A percentile compares a stretch with the other conserved stretches of the same genome.
phyloP scores from a whole-genome alignment of 2,113 vertebrate species.

The Atractosteus spatula region DNA sequence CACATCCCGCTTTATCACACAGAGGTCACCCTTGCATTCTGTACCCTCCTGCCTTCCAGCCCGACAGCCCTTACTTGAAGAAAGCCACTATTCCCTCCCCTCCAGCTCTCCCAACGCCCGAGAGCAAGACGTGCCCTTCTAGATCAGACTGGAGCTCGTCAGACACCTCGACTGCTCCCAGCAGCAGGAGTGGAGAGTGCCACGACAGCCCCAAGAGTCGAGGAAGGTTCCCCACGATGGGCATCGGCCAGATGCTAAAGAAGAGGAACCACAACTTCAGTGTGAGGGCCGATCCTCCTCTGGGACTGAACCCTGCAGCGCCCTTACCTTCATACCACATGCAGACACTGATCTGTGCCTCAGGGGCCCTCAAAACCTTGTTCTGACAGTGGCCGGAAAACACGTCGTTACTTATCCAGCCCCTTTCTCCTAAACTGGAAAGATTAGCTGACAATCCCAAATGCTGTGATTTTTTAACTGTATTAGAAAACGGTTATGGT shows the following conservation, averaged over 20 bases:
- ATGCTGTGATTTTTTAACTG: slow-evolving; percentile 46
- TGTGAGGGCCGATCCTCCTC: slow-evolving; percentile 56
- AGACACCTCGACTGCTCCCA: slow-evolving; percentile 51
- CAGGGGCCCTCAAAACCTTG: slow-evolving; percentile 70
- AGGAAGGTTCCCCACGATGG: slow-evolving; percentile 67
- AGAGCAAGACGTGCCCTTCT: slow-evolving; percentile 59
- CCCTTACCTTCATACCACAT: slow-evolving; percentile 64
- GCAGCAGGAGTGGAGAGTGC: slow-evolving; percentile 48
- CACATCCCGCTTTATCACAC: slow-evolving; percentile 61
- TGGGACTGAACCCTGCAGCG: slow-evolving; percentile 52
- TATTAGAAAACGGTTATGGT: neutral
- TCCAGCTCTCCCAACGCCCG: slow-evolving; percentile 58
- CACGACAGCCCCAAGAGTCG: slow-evolving; percentile 65
- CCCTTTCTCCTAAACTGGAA: no score
- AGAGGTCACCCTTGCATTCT: slow-evolving; percentile 31
- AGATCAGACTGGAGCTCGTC: slow-evolving; percentile 52
- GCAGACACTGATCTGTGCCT: slow-evolving; percentile 67
- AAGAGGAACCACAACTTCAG: slow-evolving; percentile 60
- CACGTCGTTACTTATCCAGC: no score
- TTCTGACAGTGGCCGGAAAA: slow-evolving; percentile 49
- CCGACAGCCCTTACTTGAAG: slow-evolving; percentile 68
- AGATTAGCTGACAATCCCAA: neutral
- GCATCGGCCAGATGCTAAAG: slow-evolving; percentile 68
- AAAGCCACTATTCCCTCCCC: slow-evolving; percentile 69
- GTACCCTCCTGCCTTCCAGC: slow-evolving; percentile 68